Evolutionary conservation across 2,113 vertebrate species (phyloP).

Genomic region (Colinus virginianus): DNA sequence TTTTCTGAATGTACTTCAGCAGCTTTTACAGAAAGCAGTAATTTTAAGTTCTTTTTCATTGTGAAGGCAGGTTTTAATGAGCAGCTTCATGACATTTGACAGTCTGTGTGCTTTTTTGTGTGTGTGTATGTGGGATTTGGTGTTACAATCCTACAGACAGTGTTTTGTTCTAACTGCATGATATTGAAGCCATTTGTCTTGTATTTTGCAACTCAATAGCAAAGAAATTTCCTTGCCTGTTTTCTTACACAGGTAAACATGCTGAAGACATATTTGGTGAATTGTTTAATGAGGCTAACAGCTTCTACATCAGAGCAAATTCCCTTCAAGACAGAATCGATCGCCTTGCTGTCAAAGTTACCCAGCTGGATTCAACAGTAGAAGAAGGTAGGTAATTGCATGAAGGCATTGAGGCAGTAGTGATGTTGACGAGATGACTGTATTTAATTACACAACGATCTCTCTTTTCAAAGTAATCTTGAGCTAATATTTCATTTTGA

Average conservation of each 20-base stretch:
- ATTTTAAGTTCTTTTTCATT: neutral
- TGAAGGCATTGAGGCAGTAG: slow-evolving; percentile 47
- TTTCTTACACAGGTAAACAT: slow-evolving; percentile 89
- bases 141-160: neutral
- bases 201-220: slow-evolving; percentile 16
- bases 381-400: slow-evolving; percentile 92
- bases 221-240: slow-evolving; percentile 1
- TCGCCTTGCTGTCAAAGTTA: slow-evolving; percentile 97
- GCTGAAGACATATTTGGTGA: slow-evolving; percentile 99
- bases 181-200: neutral
- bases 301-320: slow-evolving; percentile 95
- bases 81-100: neutral
- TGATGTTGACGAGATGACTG: slow-evolving; percentile 46
- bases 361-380: slow-evolving; percentile 97
- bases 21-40: neutral
- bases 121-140: neutral
- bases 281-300: slow-evolving; percentile 96
- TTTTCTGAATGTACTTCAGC: neutral
- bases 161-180: neutral
- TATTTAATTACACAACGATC: slow-evolving; percentile 66
- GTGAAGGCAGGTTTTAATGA: neutral
- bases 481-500: slow-evolving; percentile 26
- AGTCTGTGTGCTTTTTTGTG: neutral
- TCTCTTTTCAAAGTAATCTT: slow-evolving; percentile 31
- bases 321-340: slow-evolving; percentile 98